A percentile compares a stretch with the other conserved stretches of the same genome.
These are phyloP conservation scores for Nyctibius grandis DNA, from an alignment of 2,797 vertebrate species.

Conservation along the genomic window DNA sequence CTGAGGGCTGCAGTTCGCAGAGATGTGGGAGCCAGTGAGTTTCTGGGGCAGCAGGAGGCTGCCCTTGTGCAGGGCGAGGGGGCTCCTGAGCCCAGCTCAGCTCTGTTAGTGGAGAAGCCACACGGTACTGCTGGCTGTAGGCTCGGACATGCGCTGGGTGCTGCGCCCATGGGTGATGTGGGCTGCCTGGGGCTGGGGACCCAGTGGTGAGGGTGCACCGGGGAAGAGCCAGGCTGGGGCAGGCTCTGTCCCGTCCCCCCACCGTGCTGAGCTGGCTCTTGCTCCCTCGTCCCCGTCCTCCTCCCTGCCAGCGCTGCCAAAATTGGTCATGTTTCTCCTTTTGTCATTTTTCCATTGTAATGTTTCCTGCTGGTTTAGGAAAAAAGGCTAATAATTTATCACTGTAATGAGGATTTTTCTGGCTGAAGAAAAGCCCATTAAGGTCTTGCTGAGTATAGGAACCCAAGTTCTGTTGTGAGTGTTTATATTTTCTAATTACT, in stretches of 20 bases:
- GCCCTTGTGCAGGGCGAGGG: background rate
- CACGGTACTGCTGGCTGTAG: accelerated
- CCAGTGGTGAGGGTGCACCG: background rate
- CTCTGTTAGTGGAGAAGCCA: background rate
- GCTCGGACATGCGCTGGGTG: background rate
- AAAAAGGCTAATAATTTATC: constrained; percentile 31
- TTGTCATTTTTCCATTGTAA: constrained; percentile 35
- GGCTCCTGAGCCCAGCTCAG: background rate
- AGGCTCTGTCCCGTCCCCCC: background rate
- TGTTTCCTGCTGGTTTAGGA: constrained; percentile 5
- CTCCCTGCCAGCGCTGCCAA: background rate
- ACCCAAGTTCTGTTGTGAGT: constrained; percentile 9
- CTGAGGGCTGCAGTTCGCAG: background rate
- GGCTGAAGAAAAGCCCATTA: constrained; percentile 56
- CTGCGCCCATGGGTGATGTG: background rate
- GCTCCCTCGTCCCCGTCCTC: background rate
- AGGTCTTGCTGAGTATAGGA: constrained; percentile 55
- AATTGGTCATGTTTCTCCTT: constrained; percentile 12
- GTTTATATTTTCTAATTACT: constrained; percentile 55
- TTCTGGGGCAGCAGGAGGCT: background rate
- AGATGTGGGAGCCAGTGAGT: background rate
- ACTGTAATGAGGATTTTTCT: constrained; percentile 40
- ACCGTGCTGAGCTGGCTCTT: background rate
- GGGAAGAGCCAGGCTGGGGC: background rate
- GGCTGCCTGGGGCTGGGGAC: background rate